Percentiles rank a stretch among this genome's conserved stretches.
phyloP scores from a whole-genome alignment of 2,888 invertebrate species.

The Escarpia spicata region DNA sequence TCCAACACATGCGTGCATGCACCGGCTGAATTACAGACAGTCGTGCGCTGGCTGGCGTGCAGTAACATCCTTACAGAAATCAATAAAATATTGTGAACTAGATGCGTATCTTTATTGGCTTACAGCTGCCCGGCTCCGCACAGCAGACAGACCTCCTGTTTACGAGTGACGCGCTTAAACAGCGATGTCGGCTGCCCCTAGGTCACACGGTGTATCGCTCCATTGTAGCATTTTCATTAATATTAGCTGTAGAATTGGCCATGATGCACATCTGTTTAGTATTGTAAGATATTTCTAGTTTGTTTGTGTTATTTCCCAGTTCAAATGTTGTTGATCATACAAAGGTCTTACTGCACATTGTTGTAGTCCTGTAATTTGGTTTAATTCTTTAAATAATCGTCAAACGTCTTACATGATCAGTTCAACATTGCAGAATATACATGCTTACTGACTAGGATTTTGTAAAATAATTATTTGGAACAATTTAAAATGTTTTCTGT shows the following conservation, averaged over 20 bases:
- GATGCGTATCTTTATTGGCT: conserved; percentile 12
- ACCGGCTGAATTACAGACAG: background rate
- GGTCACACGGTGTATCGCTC: background rate
- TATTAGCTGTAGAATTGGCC: background rate
- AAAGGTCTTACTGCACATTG: background rate
- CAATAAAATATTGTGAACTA: conserved; percentile 16
- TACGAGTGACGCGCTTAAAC: background rate
- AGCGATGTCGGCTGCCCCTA: background rate
- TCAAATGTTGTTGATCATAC: background rate
- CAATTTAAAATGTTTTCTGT: background rate
- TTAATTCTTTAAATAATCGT: background rate
- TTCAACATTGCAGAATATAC: no score
- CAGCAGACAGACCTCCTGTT: background rate
- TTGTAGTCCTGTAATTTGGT: background rate
- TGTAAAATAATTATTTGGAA: background rate
- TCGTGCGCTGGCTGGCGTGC: background rate
- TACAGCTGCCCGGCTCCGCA: background rate
- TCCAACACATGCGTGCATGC: background rate
- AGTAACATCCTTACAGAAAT: background rate
- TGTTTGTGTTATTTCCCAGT: background rate
- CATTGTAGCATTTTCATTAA: background rate
- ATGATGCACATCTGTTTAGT: background rate
- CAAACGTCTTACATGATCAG: no score
- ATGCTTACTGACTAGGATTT: no score
- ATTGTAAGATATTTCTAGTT: background rate